Evolutionary conservation across 2,113 vertebrate genomes (phyloP).

Genomic region (Connochaetes taurinus): DNA sequence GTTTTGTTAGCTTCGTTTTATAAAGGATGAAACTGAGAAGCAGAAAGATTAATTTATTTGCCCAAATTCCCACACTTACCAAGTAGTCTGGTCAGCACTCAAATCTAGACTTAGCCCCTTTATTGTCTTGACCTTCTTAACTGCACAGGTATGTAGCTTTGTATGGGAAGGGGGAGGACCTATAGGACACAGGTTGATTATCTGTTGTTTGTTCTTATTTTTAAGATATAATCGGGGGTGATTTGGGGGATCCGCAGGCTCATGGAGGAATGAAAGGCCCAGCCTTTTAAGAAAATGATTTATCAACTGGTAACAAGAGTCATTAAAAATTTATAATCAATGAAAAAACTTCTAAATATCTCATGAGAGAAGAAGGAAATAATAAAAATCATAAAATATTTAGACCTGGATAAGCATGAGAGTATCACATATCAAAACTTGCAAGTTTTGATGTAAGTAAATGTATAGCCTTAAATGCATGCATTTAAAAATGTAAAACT

Average conservation of each 20-base stretch:
- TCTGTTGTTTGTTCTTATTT: neutral
- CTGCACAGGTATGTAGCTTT: neutral
- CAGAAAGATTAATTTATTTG: neutral
- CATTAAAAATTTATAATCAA: neutral
- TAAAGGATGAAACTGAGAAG: neutral
- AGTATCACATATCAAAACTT: neutral
- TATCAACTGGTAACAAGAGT: neutral
- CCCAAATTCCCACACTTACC: neutral
- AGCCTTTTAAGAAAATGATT: neutral
- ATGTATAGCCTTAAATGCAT: neutral
- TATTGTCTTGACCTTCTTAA: neutral
- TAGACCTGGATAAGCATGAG: neutral
- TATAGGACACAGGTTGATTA: neutral
- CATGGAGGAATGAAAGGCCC: neutral
- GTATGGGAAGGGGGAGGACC: accelerated
- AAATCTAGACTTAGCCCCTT: neutral
- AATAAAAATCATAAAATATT: neutral
- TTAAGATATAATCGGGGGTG: neutral
- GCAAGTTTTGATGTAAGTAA: neutral
- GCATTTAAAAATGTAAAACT: neutral
- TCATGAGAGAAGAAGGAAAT: neutral
- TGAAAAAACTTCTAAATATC: neutral
- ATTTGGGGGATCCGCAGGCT: neutral
- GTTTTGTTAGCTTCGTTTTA: neutral
- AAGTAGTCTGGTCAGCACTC: neutral